Evolutionary conservation across 2,113 vertebrate species (phyloP).

Genomic region (Pollimyrus isidori): DNA sequence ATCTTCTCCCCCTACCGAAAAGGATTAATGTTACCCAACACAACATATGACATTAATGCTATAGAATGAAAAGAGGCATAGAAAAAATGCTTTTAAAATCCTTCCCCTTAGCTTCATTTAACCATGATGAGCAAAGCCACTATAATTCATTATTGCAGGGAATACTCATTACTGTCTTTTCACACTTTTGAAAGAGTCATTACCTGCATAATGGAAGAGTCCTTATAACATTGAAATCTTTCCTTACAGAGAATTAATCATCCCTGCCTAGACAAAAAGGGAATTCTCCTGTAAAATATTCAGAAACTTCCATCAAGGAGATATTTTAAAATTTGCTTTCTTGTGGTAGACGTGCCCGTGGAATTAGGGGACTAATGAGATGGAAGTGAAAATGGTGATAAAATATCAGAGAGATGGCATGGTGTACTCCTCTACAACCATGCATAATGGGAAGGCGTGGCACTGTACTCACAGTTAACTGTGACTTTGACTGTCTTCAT

Average conservation of each 20-base stretch:
- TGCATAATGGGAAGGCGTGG: constrained; percentile 23
- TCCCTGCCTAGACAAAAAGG: constrained; percentile 59
- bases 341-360: constrained; percentile 28
- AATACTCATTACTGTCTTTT: constrained; percentile 67
- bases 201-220: constrained; percentile 71
- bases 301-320: constrained; percentile 47
- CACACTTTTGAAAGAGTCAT: constrained; percentile 71
- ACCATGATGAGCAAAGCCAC: constrained; percentile 52
- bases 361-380: constrained; percentile 16
- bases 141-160: constrained; percentile 67
- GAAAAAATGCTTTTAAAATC: constrained; percentile 42
- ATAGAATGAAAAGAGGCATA: constrained; percentile 17
- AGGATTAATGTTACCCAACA: constrained; percentile 43
- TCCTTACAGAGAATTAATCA: constrained; percentile 65
- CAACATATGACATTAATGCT: constrained; percentile 21
- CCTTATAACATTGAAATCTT: constrained; percentile 65
- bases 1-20: constrained; percentile 6
- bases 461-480: constrained; percentile 90
- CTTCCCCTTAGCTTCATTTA: constrained; percentile 48
- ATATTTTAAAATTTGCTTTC: constrained; percentile 36
- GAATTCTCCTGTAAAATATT: constrained; percentile 69
- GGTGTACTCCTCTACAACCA: neutral
- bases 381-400: constrained; percentile 1
- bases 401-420: neutral
- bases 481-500: constrained; percentile 88